Evolutionary conservation across 2,797 vertebrate species (phyloP), one percentile per base, ranked within the genome.

Genomic region (Gastrophryne carolinensis): DNA sequence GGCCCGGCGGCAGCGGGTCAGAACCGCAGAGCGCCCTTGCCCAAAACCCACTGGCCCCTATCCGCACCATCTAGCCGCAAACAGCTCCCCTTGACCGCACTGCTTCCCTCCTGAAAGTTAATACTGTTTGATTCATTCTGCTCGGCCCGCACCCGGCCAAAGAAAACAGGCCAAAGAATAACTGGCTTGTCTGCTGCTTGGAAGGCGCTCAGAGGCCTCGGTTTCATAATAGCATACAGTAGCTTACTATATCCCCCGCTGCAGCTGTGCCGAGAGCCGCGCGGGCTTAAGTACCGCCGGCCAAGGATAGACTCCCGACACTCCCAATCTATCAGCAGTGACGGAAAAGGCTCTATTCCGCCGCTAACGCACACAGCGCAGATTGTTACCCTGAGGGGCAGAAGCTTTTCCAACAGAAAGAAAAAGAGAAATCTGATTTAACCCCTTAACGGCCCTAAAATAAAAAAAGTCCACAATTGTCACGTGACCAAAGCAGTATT

Each of bases 71-170:
- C 86, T 90, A 86, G 87, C 90, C 88, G 15, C 89, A 87, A 89
- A 88, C 85, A 86, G 87, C 84, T 89, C 82, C 80, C 86, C 88
- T 86, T 90, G 90, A 91, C 90, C 91, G 89, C 86, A 91, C 84
- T 86, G 87, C 88, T 91, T 91, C 87, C 89, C 90, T 83, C 82
- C 87, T 80, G 89, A 89, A 91, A 91, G 87, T 86, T 86, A 90
- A 91, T 88, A 85, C 85, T 84, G 83, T 84, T 89, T 90, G 91
- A 90, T 84, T 91, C 88, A 89, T 85, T 89, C 88, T 66, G 81
- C 7, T 54, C 84, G 77, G 79, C 86, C 64, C 73, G 58, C 72
- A 73, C 30, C 52, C 57, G 81, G 91, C 91, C 91, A 92, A 92
- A 88, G 88, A 87, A 91, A 91, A 91, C 88, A 92, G 84, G 82